These are phyloP conservation scores for Ictalurus punctatus DNA, from an alignment of 2,113 vertebrate species.

Conservation along the genomic window DNA sequence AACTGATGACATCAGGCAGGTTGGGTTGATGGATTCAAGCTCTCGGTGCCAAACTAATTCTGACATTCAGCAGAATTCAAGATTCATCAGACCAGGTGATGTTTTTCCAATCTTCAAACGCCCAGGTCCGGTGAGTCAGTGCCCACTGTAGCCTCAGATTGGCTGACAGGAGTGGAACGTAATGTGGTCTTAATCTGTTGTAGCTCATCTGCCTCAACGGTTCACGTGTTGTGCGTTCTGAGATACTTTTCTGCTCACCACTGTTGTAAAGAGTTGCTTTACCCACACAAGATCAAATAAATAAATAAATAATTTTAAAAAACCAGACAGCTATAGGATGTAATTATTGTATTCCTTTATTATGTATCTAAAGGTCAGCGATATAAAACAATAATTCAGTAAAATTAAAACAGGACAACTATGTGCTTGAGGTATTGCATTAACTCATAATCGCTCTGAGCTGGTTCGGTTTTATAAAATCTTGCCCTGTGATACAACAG, in stretches of 20 bases:
- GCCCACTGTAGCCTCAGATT: background rate
- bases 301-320: no score
- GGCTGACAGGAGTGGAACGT: background rate
- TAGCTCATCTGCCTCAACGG: background rate
- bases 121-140: no score
- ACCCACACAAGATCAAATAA: background rate
- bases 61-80: background rate
- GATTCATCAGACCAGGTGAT: background rate
- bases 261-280: background rate
- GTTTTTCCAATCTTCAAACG: background rate
- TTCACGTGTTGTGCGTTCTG: background rate
- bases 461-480: constrained; percentile 6
- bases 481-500: background rate
- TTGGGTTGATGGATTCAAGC: background rate
- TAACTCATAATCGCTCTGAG: background rate
- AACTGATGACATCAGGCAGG: background rate
- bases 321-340: background rate
- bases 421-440: constrained; percentile 11
- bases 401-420: constrained; percentile 14
- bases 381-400: constrained; percentile 17
- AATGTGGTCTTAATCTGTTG: background rate
- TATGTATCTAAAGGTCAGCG: constrained; percentile 18
- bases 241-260: background rate
- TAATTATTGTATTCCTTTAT: constrained; percentile 22
- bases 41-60: background rate